Evolutionary conservation across 2,888 invertebrate genomes (phyloP), one percentile per base, ranked within the genome.

Genomic region (Platypus cylindrus): DNA sequence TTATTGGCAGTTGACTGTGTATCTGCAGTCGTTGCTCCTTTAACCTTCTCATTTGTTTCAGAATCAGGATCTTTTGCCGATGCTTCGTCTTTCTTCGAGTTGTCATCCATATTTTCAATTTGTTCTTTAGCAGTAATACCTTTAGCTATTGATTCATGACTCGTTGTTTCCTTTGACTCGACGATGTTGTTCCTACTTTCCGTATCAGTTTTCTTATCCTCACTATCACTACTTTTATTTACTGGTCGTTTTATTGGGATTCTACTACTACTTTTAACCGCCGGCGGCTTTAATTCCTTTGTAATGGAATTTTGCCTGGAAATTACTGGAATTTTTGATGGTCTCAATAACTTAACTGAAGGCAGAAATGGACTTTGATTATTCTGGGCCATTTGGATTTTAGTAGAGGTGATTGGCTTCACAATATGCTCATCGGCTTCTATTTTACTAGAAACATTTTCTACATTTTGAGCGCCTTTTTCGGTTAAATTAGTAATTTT

Each of bases 261-360:
- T 51, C 52, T 57, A 41, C 57, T 58, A 11, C 35, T 32, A 16
- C 20, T 24, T 37, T 28, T 18, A 31, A 31, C 30, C 3, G 13
- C 12, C 23, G 49, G 50, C 3, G 50, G 47, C 36, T 53, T 52
- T 11, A 43, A 27, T 36, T 54, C 55, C 32, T 43, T 45, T 11
- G 52, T 47, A 20, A 52, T 36, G 2, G 56, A 54, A 34, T 49
- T 49, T 45, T 58, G 58, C 24, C 55, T 45, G 2, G 52, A 55
- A 37, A 62, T 48, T 30, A 62, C 48, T 27, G 61, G 61, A 32
- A 62, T 62, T 47, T 47, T 57, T 1, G 62, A 62, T 3, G 53
- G 54, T 38, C 49, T 50, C 37, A 48, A 51, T 30, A 41, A 45
- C 15, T 45, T 36, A 30, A 51, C 40, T 2, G 49, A 45, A 36